phyloP scores from a whole-genome alignment of 1,140 invertebrate genomes.

The Episyrphus balteatus region DNA sequence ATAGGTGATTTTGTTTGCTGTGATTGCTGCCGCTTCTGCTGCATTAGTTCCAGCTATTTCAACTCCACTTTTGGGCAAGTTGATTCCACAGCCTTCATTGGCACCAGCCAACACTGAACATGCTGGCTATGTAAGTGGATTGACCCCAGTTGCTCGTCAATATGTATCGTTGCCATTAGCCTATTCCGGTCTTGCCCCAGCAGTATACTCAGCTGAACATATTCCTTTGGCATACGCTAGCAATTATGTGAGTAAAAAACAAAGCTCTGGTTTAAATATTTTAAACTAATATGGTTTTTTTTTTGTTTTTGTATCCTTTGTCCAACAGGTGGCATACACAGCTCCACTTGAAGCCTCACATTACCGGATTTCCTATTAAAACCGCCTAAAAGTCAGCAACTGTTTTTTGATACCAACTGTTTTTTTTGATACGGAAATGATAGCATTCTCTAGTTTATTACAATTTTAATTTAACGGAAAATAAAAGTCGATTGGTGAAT shows the following conservation, averaged over 20 bases:
- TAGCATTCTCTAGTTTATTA: too few species aligned
- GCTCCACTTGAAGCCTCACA: constrained; percentile 2
- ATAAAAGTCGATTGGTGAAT: too few species aligned
- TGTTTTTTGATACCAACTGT: too few species aligned
- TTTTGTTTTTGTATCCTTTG: background rate
- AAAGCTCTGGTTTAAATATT: too few species aligned
- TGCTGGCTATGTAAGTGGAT: constrained; percentile 2
- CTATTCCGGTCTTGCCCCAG: background rate
- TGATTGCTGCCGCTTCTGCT: background rate
- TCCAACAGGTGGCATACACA: constrained; percentile 1
- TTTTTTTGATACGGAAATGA: background rate
- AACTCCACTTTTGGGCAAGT: constrained; percentile 1
- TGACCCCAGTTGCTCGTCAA: background rate
- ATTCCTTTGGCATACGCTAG: constrained; percentile 3
- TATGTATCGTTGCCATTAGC: background rate
- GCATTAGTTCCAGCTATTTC: constrained; percentile 1
- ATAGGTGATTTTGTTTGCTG: background rate
- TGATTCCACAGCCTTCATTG: constrained; percentile 1
- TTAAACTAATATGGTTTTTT: background rate
- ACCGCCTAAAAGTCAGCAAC: background rate
- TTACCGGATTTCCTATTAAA: constrained; percentile 3
- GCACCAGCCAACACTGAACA: constrained; percentile 5
- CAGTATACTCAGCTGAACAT: constrained; percentile 1
- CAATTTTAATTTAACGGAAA: too few species aligned
- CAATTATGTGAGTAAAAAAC: constrained; percentile 4